These are phyloP conservation scores for Macrobrachium nipponense DNA, from an alignment of 1,140 invertebrate genomes.

Conservation along the genomic window DNA sequence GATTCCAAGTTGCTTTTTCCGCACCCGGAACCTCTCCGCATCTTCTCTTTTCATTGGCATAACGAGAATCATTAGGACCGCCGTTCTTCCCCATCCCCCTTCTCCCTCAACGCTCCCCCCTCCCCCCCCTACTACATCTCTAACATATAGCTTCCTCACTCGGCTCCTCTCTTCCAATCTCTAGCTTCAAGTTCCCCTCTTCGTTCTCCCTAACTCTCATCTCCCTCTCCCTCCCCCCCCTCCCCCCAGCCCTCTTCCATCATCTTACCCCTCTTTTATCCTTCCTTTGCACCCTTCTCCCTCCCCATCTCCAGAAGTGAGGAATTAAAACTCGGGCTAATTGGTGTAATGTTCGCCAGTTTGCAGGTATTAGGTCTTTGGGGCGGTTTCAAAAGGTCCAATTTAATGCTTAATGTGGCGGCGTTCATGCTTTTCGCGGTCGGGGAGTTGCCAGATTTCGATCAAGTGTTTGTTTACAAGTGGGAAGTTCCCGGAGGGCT, in stretches of 20 bases:
- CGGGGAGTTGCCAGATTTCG: too few species aligned
- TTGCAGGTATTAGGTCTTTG: too few species aligned
- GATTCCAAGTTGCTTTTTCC: neutral
- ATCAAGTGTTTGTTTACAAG: too few species aligned
- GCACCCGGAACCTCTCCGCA: neutral
- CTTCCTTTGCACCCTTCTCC: neutral
- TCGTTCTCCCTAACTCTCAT: slow-evolving; percentile 5
- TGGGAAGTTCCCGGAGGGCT: too few species aligned
- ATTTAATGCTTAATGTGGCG: too few species aligned
- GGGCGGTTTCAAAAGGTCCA: too few species aligned
- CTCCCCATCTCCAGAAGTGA: too few species aligned
- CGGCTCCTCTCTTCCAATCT: neutral
- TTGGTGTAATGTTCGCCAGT: too few species aligned
- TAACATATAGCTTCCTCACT: neutral
- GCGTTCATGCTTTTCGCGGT: too few species aligned
- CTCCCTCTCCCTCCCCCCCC: neutral
- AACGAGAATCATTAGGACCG: too few species aligned
- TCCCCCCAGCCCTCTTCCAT: neutral
- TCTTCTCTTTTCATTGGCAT: neutral
- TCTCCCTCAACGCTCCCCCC: neutral
- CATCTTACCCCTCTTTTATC: neutral
- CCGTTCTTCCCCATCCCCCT: neutral
- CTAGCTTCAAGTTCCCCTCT: neutral
- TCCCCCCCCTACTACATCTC: neutral
- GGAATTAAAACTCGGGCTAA: too few species aligned